Conservation (phyloP, 2,113 vertebrate genomes). For the Onychostoma macrolepis region DNA sequence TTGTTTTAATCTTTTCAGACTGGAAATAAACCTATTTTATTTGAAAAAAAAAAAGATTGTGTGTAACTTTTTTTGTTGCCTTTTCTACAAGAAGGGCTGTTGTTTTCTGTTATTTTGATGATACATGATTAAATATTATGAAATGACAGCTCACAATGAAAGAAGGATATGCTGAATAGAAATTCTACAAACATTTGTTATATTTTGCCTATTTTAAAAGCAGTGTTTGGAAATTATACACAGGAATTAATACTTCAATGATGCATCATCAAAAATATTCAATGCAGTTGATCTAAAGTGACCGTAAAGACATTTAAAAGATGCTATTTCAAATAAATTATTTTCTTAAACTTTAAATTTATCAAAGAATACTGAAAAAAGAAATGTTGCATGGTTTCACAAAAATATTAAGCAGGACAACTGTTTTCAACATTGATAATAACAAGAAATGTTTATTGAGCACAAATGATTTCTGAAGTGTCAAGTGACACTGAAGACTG, state of each 20-base stretch:
- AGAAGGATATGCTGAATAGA: not conserved
- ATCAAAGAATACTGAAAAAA: not conserved
- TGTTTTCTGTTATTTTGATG: not conserved
- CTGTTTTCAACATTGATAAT: not conserved
- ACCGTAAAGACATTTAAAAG: not conserved
- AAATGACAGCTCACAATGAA: not conserved
- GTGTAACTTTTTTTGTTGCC: constrained; percentile 2
- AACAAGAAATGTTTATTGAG: not conserved
- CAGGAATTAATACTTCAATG: not conserved
- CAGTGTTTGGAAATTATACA: not conserved
- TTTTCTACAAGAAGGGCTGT: not conserved
- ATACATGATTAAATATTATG: not conserved
- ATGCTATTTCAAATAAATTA: not conserved
- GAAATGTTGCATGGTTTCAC: not conserved
- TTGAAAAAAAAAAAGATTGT: constrained; percentile 36
- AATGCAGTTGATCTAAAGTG: not conserved
- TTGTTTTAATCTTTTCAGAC: constrained; percentile 59
- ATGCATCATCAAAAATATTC: not conserved
- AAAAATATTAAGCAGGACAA: not conserved
- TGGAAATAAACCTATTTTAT: constrained; percentile 57
- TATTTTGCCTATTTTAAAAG: not conserved
- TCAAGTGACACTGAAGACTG: not conserved
- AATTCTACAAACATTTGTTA: not conserved
- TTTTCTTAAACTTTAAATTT: not conserved
- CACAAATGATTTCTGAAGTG: not conserved